Evolutionary conservation across 2,797 vertebrate genomes (phyloP).

Genomic region (Danio choprae): DNA sequence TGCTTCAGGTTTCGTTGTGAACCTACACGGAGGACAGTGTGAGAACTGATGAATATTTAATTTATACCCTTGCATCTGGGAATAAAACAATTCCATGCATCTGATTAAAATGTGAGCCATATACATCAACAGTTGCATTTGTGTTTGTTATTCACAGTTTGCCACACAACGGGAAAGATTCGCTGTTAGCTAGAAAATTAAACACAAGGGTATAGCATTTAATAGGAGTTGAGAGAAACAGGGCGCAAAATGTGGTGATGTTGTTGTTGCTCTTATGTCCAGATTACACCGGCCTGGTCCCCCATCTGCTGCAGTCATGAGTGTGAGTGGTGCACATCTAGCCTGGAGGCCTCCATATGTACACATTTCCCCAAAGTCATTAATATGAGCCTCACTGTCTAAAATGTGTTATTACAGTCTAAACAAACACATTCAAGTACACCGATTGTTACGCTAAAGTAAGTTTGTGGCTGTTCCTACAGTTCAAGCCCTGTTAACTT

Average conservation of each 20-base stretch:
- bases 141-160: conserved; percentile 17
- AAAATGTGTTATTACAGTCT: conserved; percentile 8
- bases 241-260: conserved; percentile 13
- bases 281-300: conserved; percentile 42
- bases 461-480: not conserved
- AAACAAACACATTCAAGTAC: conserved; percentile 18
- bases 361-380: not conserved
- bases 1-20: not conserved
- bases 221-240: not conserved
- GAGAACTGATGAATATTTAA: conserved; percentile 14
- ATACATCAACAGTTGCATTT: conserved; percentile 14
- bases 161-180: not conserved
- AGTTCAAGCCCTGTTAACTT: not conserved
- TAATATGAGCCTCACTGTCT: conserved; percentile 20
- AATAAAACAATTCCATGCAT: not conserved
- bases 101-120: conserved; percentile 11
- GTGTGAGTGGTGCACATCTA: conserved; percentile 20
- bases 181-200: conserved; percentile 26
- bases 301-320: conserved; percentile 39
- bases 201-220: conserved; percentile 33
- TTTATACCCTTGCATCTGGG: conserved; percentile 15
- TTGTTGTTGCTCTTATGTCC: conserved; percentile 31
- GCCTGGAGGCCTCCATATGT: conserved; percentile 41
- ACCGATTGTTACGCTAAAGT: not conserved
- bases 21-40: not conserved